These are phyloP conservation scores for Sibirionetta formosa DNA, from an alignment of 2,797 vertebrate genomes.

Conservation along the genomic window DNA sequence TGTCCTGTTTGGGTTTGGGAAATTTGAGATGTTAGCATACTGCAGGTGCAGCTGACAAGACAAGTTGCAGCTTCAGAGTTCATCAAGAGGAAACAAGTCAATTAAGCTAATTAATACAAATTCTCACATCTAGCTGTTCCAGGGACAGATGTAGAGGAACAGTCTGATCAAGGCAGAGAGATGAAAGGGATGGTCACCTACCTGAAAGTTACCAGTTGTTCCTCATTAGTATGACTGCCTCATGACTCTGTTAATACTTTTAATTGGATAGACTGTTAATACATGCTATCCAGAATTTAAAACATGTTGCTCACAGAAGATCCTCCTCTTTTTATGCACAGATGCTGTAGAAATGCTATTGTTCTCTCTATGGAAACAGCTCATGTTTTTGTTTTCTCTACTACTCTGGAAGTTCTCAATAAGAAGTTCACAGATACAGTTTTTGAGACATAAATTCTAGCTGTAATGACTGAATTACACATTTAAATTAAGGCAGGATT, in stretches of 20 bases:
- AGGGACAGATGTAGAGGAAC: neutral
- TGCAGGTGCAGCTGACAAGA: neutral
- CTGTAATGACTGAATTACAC: neutral
- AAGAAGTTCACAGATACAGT: neutral
- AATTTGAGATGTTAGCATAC: neutral
- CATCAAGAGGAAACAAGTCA: neutral
- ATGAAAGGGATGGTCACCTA: neutral
- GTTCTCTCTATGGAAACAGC: neutral
- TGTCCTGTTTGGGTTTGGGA: neutral
- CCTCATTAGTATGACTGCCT: neutral
- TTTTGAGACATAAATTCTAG: neutral
- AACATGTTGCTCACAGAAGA: neutral
- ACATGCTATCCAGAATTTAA: neutral
- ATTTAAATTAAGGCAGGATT: neutral
- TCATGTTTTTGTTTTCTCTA: neutral
- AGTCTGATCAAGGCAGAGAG: neutral
- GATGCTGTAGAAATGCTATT: neutral
- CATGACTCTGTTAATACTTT: neutral
- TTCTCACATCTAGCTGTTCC: neutral
- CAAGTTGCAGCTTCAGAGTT: neutral
- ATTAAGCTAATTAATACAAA: neutral
- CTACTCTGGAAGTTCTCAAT: neutral
- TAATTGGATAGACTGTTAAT: neutral
- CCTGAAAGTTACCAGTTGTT: neutral
- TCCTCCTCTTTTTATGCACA: neutral